phyloP scores from a whole-genome alignment of 2,113 vertebrate species.

The cat (Felis catus) region F.catus_Fca126_mat1.0 CM031419.1:140468001-140468500 shows the following conservation, averaged over 20 bases:
- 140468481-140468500: not conserved
- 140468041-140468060: conserved; percentile 60
- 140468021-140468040: conserved; percentile 63
- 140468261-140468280: not conserved
- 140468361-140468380: not conserved
- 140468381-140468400: not conserved
- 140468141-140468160: conserved; percentile 12
- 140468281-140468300: conserved; percentile 6
- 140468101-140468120: conserved; percentile 58
- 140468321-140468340: not conserved
- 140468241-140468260: conserved; percentile 9
- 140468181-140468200: not conserved
- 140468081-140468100: conserved; percentile 62
- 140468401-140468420: not conserved
- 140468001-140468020: conserved; percentile 62
- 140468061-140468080: conserved; percentile 57
- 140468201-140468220: conserved; percentile 32
- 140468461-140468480: not conserved
- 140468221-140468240: not conserved
- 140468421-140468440: not conserved
- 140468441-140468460: not conserved
- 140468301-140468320: conserved; percentile 54
- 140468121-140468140: conserved; percentile 40
- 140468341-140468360: conserved; percentile 16
- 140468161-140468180: conserved; percentile 42